Evolutionary conservation across 2,113 vertebrate genomes (phyloP).

Genomic region (Rhipidura dahli): DNA sequence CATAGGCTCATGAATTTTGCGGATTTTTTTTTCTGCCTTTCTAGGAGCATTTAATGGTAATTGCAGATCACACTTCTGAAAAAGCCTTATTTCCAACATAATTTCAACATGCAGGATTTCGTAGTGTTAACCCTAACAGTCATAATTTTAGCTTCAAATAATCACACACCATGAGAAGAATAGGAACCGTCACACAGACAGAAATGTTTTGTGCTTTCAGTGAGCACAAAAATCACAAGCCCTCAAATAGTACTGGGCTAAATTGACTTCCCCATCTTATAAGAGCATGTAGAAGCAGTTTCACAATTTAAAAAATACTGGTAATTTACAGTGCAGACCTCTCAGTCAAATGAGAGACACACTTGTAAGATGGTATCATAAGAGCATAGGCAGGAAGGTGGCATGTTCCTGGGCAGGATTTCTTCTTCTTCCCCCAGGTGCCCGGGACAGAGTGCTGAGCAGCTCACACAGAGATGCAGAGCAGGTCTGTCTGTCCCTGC

Average conservation of each 20-base stretch:
- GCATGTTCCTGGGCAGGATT: neutral
- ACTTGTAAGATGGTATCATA: neutral
- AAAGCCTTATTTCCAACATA: neutral
- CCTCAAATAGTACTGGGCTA: neutral
- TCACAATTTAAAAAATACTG: neutral
- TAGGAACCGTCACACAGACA: neutral
- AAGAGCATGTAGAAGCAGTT: accelerated
- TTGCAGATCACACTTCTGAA: neutral
- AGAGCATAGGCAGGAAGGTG: neutral
- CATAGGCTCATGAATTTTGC: neutral
- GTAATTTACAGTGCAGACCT: neutral
- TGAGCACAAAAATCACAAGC: neutral
- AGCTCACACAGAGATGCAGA: neutral
- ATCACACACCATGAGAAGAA: neutral
- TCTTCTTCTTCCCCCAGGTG: neutral
- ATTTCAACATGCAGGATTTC: neutral
- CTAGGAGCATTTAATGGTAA: neutral
- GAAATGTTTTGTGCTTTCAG: neutral
- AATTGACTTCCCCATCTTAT: neutral
- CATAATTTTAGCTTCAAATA: neutral
- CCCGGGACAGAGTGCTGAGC: neutral
- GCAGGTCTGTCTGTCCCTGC: neutral
- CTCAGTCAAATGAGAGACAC: neutral
- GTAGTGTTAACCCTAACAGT: neutral
- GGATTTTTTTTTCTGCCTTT: neutral